Percentiles rank a stretch among this genome's conserved stretches.
Conservation (phyloP, 2,113 vertebrate genomes). For the Engraulis encrasicolus region DNA sequence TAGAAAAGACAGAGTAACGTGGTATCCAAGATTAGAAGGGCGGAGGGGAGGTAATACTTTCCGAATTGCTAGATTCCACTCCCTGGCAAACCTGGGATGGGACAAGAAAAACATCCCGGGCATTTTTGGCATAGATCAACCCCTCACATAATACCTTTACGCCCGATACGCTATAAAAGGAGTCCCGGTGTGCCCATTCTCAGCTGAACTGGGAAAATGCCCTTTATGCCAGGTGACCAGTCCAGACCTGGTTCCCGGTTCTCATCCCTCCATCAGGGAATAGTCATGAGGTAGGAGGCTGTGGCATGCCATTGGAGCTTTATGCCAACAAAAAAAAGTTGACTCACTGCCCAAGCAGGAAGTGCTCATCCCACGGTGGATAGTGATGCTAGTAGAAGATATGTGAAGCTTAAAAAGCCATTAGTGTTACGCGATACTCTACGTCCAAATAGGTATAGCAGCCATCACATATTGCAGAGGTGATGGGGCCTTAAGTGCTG, state of each 20-base stretch:
- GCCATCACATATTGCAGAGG: neutral
- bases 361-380: constrained; percentile 31
- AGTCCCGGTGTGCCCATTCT: no score
- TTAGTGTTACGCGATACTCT: constrained; percentile 41
- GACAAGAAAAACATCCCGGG: no score
- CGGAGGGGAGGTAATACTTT: constrained; percentile 20
- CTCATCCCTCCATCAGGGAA: constrained; percentile 18
- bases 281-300: constrained; percentile 13
- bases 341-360: constrained; percentile 30
- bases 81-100: no score
- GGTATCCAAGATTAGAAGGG: constrained; percentile 23
- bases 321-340: constrained; percentile 29
- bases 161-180: no score
- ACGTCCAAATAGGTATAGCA: constrained; percentile 23
- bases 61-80: neutral
- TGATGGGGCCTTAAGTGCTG: neutral
- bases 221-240: no score
- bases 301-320: constrained; percentile 9
- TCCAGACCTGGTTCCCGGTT: neutral
- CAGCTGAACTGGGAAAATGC: no score
- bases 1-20: neutral
- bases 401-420: constrained; percentile 28
- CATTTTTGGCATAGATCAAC: no score
- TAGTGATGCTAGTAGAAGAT: constrained; percentile 29
- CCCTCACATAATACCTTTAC: no score